Evolutionary conservation across 1,140 invertebrate species (phyloP), one percentile per base, ranked within the genome.

Genomic region (Meloidogyne floridensis): DNA sequence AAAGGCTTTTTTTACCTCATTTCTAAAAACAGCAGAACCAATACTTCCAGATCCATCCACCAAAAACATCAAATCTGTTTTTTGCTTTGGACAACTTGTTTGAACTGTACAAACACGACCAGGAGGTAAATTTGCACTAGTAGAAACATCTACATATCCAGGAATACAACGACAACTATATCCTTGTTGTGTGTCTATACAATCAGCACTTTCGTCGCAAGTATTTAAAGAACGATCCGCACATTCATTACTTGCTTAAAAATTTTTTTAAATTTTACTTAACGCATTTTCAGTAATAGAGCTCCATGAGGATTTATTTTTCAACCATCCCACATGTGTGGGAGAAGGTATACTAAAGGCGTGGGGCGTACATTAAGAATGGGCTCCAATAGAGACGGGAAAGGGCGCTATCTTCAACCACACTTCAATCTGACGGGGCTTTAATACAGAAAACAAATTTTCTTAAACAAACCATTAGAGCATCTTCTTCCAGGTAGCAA

Each of bases 201-300:
- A 91, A 47, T 87, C 84, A 7, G 91, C 90, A 81, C 91, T 89
- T n/a, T 86, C 86, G 80, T 90, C 85, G 81, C 90, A 91, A 47
- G 90, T 90, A 70, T 90, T 87, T 72, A 88, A 74, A 20, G 85
- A 77, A 42, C 84, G 78, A 42, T 81, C 80, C 4, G 82, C 42
- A 80, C 89, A 90, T 80, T 90, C 89, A 77, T 90, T 90, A 80
- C 84, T 89, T 10, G 89, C 87, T 90, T 72, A 81, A 87, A 75
- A 80, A 42, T 42, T 47, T 15, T 78, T 43, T 81, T 53, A 53
- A 47, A 10, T 4, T 82, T 43, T 72, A 32, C 1, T 32, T 32
- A 32, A 0, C 32, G 32, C 2, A 32, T 32, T 32, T 32, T 32
- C 32, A 1, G 32, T 32, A 32, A 32, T 32, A 32, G 2, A 32